These are phyloP conservation scores for Drosophila willistoni DNA, from an alignment of 1,140 invertebrate genomes.

Conservation along the genomic window DNA sequence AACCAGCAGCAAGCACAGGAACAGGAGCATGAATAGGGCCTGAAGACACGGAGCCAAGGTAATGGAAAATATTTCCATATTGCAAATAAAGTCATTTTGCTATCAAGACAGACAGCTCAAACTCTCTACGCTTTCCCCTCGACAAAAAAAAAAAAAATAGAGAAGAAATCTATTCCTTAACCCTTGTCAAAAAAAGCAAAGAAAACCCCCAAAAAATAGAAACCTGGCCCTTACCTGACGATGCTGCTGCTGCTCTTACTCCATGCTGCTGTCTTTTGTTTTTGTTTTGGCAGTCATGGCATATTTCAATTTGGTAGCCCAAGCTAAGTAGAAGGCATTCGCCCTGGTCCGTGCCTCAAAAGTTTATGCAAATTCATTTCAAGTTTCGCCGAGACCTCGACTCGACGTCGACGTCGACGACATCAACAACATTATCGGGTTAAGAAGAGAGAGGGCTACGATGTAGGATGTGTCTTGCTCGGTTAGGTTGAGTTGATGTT, in stretches of 20 bases:
- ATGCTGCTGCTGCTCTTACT: conserved; percentile 9
- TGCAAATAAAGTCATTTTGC: conserved; percentile 78
- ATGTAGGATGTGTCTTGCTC: conserved; percentile 38
- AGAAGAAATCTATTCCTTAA: conserved; percentile 57
- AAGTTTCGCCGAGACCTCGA: conserved; percentile 45
- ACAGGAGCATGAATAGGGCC: not conserved
- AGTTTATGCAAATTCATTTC: conserved; percentile 80
- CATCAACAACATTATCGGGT: conserved; percentile 44
- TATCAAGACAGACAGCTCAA: conserved; percentile 33
- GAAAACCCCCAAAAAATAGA: not conserved
- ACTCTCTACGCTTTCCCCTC: not conserved
- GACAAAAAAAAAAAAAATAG: not conserved
- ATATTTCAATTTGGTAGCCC: conserved; percentile 60
- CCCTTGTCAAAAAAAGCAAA: conserved; percentile 59
- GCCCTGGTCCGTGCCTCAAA: conserved; percentile 42
- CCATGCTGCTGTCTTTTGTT: conserved; percentile 28
- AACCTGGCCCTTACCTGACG: conserved; percentile 14
- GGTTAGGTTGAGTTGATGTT: conserved; percentile 46
- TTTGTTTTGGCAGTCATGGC: conserved; percentile 57
- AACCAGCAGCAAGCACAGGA: too few relatives aligned
- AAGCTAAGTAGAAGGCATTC: conserved; percentile 8
- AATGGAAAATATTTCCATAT: conserved; percentile 81
- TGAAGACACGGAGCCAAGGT: conserved; percentile 46
- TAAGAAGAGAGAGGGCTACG: conserved; percentile 23
- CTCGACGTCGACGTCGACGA: conserved; percentile 15